Conservation (phyloP, 2,113 vertebrate species). For the Apteryx owenii region DNA sequence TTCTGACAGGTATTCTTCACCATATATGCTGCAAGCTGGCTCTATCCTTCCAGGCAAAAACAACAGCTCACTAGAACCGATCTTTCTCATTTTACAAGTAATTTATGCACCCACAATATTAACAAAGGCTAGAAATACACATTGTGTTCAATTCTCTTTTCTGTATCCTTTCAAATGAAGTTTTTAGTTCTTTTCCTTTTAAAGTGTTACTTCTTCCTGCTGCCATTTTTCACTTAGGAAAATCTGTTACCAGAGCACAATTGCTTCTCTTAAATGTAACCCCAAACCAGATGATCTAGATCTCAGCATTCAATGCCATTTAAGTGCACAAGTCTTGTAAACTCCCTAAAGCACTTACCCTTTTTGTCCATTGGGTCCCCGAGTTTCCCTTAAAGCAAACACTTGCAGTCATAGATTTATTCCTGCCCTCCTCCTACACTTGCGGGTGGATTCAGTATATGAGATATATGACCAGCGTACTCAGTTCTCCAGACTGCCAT, state of each 20-base stretch:
- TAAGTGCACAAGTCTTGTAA: neutral
- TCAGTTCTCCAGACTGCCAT: neutral
- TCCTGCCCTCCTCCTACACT: neutral
- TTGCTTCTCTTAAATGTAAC: neutral
- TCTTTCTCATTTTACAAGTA: neutral
- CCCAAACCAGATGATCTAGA: neutral
- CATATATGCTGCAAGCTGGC: neutral
- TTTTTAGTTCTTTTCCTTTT: neutral
- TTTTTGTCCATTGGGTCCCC: neutral
- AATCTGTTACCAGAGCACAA: neutral
- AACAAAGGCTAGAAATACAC: neutral
- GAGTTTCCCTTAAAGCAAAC: neutral
- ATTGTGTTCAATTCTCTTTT: neutral
- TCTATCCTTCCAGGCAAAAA: slow-evolving; percentile 21
- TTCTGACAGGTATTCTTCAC: slow-evolving; percentile 35
- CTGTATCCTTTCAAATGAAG: neutral
- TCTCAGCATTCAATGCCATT: neutral
- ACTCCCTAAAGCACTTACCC: neutral
- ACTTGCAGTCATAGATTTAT: neutral
- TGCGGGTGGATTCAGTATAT: neutral
- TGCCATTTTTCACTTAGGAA: neutral
- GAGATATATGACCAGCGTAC: neutral
- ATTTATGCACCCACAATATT: neutral
- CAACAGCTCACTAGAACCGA: neutral
- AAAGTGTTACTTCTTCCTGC: neutral